These are phyloP conservation scores for Holotrichia oblita DNA, from an alignment of 1,140 invertebrate species.

Conservation along the genomic window DNA sequence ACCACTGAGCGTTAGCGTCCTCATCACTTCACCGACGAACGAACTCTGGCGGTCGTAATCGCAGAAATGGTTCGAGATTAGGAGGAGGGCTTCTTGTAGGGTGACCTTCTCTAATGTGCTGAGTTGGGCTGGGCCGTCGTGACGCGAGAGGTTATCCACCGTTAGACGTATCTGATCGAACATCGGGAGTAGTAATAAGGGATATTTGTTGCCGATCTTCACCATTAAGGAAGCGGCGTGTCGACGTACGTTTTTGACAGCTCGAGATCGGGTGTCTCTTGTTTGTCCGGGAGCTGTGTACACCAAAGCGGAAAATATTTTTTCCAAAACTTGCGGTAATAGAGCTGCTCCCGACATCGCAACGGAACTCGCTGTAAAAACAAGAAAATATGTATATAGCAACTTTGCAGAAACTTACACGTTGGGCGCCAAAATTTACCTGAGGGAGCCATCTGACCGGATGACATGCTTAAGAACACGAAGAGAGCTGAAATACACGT, in stretches of 20 bases:
- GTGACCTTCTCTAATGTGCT: conserved; percentile 86
- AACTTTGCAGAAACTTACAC: no score
- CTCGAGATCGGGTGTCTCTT: conserved; percentile 69
- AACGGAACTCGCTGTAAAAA: conserved; percentile 65
- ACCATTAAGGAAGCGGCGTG: conserved; percentile 91
- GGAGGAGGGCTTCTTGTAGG: conserved; percentile 77
- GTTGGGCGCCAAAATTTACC: no score
- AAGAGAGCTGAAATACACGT: no score
- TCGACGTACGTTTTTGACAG: conserved; percentile 84
- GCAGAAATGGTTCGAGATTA: conserved; percentile 89
- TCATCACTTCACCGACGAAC: conserved; percentile 83
- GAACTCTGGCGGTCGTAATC: conserved; percentile 85
- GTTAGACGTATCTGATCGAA: conserved; percentile 85
- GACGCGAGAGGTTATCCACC: conserved; percentile 71
- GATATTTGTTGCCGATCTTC: conserved; percentile 88
- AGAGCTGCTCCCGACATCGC: conserved; percentile 75
- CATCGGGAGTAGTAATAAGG: conserved; percentile 82
- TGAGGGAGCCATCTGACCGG: no score
- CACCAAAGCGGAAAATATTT: conserved; percentile 85
- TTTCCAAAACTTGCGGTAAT: conserved; percentile 82
- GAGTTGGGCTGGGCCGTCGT: conserved; percentile 71
- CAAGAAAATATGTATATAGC: no score
- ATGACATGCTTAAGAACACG: no score
- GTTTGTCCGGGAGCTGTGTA: conserved; percentile 73
- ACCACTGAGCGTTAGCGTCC: conserved; percentile 71